phyloP scores from a whole-genome alignment of 2,888 invertebrate species.

The Tiliacea citrago region DNA sequence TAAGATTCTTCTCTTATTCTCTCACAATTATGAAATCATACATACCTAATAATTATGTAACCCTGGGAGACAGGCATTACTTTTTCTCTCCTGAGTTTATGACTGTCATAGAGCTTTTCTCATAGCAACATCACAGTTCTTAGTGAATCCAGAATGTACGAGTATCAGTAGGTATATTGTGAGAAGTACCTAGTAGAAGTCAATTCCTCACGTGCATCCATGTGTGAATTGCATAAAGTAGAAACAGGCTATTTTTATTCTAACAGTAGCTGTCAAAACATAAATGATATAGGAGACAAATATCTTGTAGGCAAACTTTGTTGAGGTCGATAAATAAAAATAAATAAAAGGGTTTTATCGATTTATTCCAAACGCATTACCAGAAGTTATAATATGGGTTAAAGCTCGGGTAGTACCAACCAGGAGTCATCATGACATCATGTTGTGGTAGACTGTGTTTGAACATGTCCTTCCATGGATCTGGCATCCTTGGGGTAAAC shows the following conservation, averaged over 20 bases:
- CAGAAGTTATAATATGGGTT: slow-evolving; percentile 75
- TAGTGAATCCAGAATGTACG: too few species aligned
- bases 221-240: background rate
- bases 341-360: slow-evolving; percentile 19
- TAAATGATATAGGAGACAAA: background rate
- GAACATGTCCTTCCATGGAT: slow-evolving; percentile 68
- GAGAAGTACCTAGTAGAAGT: background rate
- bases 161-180: background rate
- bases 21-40: background rate
- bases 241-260: background rate
- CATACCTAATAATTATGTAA: background rate
- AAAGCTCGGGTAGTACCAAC: slow-evolving; percentile 75
- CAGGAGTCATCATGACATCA: slow-evolving; percentile 62
- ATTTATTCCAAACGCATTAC: slow-evolving; percentile 62
- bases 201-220: too few species aligned
- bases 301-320: background rate
- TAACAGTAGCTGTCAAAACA: background rate
- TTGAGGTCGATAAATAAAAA: slow-evolving; percentile 2
- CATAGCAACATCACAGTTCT: background rate
- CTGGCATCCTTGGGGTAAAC: slow-evolving; percentile 64
- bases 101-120: background rate
- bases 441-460: slow-evolving; percentile 65
- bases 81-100: background rate
- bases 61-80: background rate
- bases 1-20: background rate